Evolutionary conservation across 2,888 invertebrate species (phyloP), one percentile per base, ranked within the genome.

Genomic region (Drosophila planitibia): DNA sequence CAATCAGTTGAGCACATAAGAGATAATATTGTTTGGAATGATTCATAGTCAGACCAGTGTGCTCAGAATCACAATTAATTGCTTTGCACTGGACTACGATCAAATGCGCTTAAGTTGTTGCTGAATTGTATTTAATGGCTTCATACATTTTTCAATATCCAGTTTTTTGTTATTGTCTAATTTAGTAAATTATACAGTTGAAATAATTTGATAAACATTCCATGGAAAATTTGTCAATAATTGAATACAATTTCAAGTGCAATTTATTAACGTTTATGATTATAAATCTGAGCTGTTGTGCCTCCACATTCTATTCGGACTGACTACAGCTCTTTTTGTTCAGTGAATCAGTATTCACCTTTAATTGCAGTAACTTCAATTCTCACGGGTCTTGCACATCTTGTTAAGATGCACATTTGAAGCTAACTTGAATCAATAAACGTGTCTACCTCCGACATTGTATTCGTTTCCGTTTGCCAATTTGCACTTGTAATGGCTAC

Each of bases 181-280:
- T 69, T 69, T 68, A 68, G 51, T 69, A 69, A 69, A 69, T 69
- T 69, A 69, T 69, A 57, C 51, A 57, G 35, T 57, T 68, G 55
- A 39, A 69, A 35, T 41, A 39, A 51, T 51, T 41, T 55, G 54
- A 57, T 68, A 39, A 55, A 35, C 22, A 69, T 68, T 51, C 39
- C 57, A 69, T 51, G 57, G 57, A 52, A 57, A 52, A 41, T 49
- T 68, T 39, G 37, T 39, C 25, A 30, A 57, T 57, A 61, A 61
- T 61, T 41, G 25, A 32, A 53, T 68, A 33, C 22, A 57, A 51
- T 51, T 68, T 9, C 12, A 47, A 39, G 33, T 55, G 51, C 51
- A 52, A 10, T 68, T 58, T 35, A 25, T 54, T 35, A n/a, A 39
- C 69, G 32, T 14, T 68, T 55, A n/a, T 35, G 28, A 19, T 51